Evolutionary conservation across 2,113 vertebrate genomes (phyloP).

Genomic region (Phrynocephalus versicolor): DNA sequence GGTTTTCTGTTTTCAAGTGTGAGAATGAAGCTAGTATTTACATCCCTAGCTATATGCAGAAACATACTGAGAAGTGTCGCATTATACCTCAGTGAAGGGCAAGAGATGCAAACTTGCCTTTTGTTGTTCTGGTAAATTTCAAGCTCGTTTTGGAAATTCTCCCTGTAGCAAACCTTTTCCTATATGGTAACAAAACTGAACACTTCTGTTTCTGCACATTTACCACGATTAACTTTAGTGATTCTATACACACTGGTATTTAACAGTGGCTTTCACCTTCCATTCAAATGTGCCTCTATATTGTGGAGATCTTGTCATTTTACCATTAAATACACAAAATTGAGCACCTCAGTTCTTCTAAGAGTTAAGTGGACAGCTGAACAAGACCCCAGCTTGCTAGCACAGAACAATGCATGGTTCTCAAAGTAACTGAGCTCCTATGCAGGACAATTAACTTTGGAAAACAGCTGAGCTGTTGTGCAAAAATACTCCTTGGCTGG

Average conservation of each 20-base stretch:
- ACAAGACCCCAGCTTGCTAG: conserved; percentile 1
- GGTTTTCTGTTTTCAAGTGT: too few relatives aligned
- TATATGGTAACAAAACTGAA: not conserved
- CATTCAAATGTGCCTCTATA: conserved; percentile 4
- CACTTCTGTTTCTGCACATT: not conserved
- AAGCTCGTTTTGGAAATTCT: not conserved
- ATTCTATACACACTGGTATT: not conserved
- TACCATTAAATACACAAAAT: not conserved
- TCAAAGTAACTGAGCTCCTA: not conserved
- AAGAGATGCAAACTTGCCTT: not conserved
- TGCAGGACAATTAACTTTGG: not conserved
- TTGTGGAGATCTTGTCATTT: not conserved
- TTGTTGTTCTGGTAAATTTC: not conserved
- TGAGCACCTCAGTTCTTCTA: not conserved
- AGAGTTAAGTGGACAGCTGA: not conserved
- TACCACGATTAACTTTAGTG: not conserved
- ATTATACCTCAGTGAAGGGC: not conserved
- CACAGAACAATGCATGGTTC: not conserved
- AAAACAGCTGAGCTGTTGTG: not conserved
- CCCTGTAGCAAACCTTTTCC: not conserved
- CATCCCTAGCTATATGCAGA: not conserved
- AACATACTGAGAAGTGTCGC: not conserved
- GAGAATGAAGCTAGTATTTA: too few relatives aligned
- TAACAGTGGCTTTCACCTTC: not conserved
- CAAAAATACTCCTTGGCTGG: not conserved